Percentiles rank a stretch among this genome's conserved stretches.
phyloP scores from a whole-genome alignment of 37 sponge, comb jelly and placozoan species.

The Axinella damicornis region DNA sequence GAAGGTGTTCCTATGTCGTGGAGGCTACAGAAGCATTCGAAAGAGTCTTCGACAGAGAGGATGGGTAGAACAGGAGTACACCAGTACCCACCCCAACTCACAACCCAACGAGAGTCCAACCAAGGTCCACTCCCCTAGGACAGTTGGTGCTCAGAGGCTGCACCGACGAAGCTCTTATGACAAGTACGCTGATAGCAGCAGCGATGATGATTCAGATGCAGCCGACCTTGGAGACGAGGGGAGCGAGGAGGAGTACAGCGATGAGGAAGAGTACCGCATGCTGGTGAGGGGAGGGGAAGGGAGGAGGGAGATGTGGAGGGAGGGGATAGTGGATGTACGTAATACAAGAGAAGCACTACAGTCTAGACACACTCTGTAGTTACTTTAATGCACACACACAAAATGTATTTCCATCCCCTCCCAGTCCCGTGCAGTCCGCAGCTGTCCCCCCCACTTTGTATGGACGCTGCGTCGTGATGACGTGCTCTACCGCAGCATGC shows the following conservation, averaged over 20 bases:
- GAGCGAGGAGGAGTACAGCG: conserved; percentile 60
- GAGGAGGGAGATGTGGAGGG: no score
- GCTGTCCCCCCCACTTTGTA: conserved; percentile 83
- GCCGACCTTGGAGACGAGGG: neutral
- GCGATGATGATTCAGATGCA: neutral
- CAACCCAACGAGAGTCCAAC: neutral
- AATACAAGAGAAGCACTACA: no score
- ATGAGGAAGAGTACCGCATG: conserved; percentile 85
- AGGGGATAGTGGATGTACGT: no score
- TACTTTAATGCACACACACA: no score
- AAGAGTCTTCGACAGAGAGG: conserved; percentile 78
- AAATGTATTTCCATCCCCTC: neutral
- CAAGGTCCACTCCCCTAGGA: no score
- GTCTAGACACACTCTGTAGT: no score
- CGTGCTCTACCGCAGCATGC: conserved; percentile 27
- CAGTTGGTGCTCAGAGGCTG: no score
- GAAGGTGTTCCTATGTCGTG: conserved; percentile 81
- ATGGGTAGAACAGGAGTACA: conserved; percentile 91
- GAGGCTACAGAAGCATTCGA: conserved; percentile 82
- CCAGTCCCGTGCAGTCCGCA: conserved; percentile 81
- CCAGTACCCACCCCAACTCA: neutral
- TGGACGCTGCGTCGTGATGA: conserved; percentile 86
- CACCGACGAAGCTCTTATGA: no score
- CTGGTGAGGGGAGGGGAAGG: no score
- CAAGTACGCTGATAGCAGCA: no score